Percentiles rank a stretch among this genome's conserved stretches.
Evolutionary conservation across 2,797 vertebrate genomes (phyloP).

Genomic region (Takifugu rubripes): DNA sequence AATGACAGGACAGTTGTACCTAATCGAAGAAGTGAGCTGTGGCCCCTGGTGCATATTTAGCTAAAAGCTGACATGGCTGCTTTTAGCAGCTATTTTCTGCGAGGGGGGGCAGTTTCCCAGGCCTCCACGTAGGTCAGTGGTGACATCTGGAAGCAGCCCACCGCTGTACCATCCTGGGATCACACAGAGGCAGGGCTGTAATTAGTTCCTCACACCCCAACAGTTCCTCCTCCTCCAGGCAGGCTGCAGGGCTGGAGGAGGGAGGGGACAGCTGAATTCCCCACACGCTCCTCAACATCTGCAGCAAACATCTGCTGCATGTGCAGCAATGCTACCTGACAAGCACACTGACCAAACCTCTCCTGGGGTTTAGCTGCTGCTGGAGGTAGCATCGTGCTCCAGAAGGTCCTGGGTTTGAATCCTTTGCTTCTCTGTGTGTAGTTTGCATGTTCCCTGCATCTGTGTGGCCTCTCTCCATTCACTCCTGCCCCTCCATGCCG

Average conservation of each 20-base stretch:
- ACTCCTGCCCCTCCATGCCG: too few species aligned
- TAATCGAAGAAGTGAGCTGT: too few species aligned
- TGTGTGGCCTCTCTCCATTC: too few species aligned
- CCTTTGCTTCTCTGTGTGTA: too few species aligned
- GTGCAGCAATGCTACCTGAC: too few species aligned
- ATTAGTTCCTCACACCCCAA: slow-evolving; percentile 39
- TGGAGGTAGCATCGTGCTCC: too few species aligned
- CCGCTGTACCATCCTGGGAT: slow-evolving; percentile 55
- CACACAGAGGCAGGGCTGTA: slow-evolving; percentile 45
- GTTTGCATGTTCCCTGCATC: too few species aligned
- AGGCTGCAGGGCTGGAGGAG: slow-evolving; percentile 15
- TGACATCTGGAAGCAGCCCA: slow-evolving; percentile 53
- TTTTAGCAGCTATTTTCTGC: background rate
- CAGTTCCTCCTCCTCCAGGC: slow-evolving; percentile 11
- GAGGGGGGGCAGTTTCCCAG: slow-evolving; percentile 18
- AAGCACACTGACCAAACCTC: too few species aligned
- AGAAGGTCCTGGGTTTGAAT: too few species aligned
- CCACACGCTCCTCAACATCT: background rate
- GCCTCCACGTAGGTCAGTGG: slow-evolving; percentile 7
- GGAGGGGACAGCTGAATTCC: slow-evolving; percentile 13
- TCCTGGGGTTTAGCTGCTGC: too few species aligned
- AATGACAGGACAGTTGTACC: too few species aligned
- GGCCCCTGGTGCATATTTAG: too few species aligned
- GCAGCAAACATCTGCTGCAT: background rate
- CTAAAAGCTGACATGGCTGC: background rate